Base-by-base conservation (phyloP, 2,113 vertebrate genomes). In the Holacanthus passer region DNA sequence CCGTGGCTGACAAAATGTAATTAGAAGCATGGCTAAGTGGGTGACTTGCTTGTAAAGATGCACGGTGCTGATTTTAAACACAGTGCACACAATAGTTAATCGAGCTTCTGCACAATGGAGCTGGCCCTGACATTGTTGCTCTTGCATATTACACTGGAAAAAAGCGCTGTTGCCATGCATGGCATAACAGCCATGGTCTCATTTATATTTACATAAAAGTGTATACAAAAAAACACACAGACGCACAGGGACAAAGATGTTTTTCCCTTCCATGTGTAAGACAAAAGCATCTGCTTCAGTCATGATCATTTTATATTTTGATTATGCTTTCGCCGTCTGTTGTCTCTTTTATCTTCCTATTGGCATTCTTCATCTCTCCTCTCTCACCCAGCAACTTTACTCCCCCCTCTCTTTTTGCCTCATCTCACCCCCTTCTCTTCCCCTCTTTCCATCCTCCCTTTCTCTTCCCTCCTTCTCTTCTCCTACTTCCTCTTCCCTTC, bases 21-120 rank as follows among this genome's bases (percentile, higher is more conserved):
- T 81, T 66, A 83, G 22, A 68, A 68, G 31, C 76, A 56, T 52
- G 58, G 53, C 45, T 71, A 85, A 81, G 79, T 67, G 58, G 32
- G 37, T 5, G n/a, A 56, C 64, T 67, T 66, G 64, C 53, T 31
- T 79, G 73, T 50, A 55, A 48, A 68, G 77, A 79, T 79, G 66
- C 52, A 62, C 9, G 5, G n/a, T 45, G 12, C 37, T 81, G 79
- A 88, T 83, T 79, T 70, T 63, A 75, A 79, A 80, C 55, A 55
- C 58, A 69, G 27, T 2, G 1, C 58, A 35, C 62, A 72, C 56
- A 59, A 31, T 79, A 24, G 64, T 65, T 79, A 39, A 64, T 71
- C 45, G 43, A 31, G 29, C 68, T n/a, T 58, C 20, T 73, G 59
- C 39, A 73, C 50, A 62, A 58, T 27, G 11, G 47, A 29, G 31